phyloP scores from a whole-genome alignment of 2,797 vertebrate genomes.

The Mus caroli region DNA sequence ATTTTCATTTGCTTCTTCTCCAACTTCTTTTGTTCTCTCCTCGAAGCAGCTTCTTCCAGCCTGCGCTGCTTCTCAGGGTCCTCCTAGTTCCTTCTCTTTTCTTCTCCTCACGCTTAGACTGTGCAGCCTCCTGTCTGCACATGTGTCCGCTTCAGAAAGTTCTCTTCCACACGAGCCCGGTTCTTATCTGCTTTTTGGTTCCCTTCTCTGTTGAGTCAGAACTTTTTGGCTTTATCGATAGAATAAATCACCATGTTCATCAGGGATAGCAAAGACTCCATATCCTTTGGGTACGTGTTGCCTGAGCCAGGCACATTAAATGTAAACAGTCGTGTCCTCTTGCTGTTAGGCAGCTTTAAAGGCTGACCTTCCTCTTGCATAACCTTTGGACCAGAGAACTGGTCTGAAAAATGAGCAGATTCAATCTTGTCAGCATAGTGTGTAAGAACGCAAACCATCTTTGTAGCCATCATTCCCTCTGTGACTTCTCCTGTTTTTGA shows the following conservation, averaged over 20 bases:
- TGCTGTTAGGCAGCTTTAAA: slow-evolving; percentile 98
- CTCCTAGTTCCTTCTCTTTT: slow-evolving; percentile 98
- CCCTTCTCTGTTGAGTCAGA: slow-evolving; percentile 98
- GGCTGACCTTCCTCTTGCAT: slow-evolving; percentile 99
- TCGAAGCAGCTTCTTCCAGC: slow-evolving; percentile 98
- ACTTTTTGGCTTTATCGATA: slow-evolving; percentile 99
- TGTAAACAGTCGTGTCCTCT: slow-evolving; percentile 99
- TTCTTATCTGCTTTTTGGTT: slow-evolving; percentile 98
- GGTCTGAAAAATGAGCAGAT: slow-evolving; percentile 99
- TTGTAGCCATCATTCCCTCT: slow-evolving; percentile 98
- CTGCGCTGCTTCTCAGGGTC: slow-evolving; percentile 98
- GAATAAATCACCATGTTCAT: slow-evolving; percentile 99
- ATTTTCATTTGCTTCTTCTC: slow-evolving; percentile 99
- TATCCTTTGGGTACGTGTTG: slow-evolving; percentile 99
- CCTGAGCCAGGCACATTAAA: slow-evolving; percentile 99
- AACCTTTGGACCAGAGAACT: slow-evolving; percentile 99
- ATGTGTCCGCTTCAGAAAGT: slow-evolving; percentile 98
- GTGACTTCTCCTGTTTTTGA: slow-evolving; percentile 99
- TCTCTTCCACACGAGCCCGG: slow-evolving; percentile 97
- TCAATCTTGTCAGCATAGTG: slow-evolving; percentile 99
- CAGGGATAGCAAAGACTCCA: slow-evolving; percentile 97
- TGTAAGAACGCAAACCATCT: slow-evolving; percentile 99
- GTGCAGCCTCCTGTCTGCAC: slow-evolving; percentile 98
- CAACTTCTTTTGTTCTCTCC: slow-evolving; percentile 98
- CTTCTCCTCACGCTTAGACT: slow-evolving; percentile 97